phyloP scores from a whole-genome alignment of 2,113 vertebrate species.

The Vireo altiloquus region DNA sequence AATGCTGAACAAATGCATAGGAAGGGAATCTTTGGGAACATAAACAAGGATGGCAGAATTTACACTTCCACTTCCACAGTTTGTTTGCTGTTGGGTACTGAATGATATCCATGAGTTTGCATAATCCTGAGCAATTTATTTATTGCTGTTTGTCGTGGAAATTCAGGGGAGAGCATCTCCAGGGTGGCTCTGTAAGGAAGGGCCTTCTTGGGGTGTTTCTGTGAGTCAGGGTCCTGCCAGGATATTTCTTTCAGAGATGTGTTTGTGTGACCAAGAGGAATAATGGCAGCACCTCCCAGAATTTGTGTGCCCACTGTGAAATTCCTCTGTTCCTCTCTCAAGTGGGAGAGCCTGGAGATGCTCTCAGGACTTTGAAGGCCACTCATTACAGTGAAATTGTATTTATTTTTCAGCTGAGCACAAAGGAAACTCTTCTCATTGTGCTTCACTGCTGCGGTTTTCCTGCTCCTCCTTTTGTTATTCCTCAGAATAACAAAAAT shows the following conservation, averaged over 20 bases:
- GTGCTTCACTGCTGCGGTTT: neutral
- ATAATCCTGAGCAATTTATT: neutral
- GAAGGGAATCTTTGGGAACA: neutral
- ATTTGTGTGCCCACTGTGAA: neutral
- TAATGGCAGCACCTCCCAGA: neutral
- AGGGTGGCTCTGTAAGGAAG: neutral
- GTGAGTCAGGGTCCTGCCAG: neutral
- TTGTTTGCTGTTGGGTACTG: neutral
- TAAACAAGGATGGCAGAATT: neutral
- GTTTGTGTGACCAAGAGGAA: neutral
- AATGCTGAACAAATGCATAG: neutral
- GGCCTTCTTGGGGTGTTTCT: neutral
- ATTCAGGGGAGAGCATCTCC: neutral
- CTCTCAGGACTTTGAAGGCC: neutral
- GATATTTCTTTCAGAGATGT: neutral
- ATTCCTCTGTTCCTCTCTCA: neutral
- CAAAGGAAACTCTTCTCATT: neutral
- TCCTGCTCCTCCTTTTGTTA: neutral
- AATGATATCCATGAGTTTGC: neutral
- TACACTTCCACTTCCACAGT: neutral
- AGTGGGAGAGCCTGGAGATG: neutral
- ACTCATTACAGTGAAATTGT: fast-evolving
- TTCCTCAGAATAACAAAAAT: neutral
- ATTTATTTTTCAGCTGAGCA: neutral
- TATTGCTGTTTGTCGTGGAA: neutral